Evolutionary conservation across 2,113 vertebrate genomes (phyloP).

Genomic region (Scytalopus superciliaris): DNA sequence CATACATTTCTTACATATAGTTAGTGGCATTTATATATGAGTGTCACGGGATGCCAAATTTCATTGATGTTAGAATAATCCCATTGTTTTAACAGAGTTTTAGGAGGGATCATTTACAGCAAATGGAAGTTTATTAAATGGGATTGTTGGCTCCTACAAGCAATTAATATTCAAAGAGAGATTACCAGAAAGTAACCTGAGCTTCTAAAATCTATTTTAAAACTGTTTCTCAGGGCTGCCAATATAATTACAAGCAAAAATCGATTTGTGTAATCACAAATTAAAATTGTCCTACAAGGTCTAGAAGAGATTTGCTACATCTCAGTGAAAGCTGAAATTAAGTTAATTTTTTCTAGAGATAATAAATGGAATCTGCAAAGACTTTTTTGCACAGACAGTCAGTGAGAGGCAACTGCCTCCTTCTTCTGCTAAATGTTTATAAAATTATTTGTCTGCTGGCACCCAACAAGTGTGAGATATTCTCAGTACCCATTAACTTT

Average conservation of each 20-base stretch:
- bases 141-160: neutral
- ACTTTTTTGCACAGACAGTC: neutral
- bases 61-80: neutral
- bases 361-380: neutral
- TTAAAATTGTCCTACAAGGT: neutral
- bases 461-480: neutral
- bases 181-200: neutral
- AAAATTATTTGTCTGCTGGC: neutral
- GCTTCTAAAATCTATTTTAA: neutral
- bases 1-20: neutral
- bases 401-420: neutral
- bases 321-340: constrained; percentile 15
- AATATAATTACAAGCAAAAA: neutral
- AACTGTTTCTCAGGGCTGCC: neutral
- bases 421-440: neutral
- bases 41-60: neutral
- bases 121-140: neutral
- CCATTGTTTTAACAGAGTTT: neutral
- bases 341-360: neutral
- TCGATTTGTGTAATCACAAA: neutral
- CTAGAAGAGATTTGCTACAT: neutral
- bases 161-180: neutral
- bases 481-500: neutral
- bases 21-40: neutral
- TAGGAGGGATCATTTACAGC: neutral